Percentiles rank a stretch among this genome's conserved stretches.
phyloP scores from a whole-genome alignment of 1,140 invertebrate genomes.

The Octopus sinensis region DNA sequence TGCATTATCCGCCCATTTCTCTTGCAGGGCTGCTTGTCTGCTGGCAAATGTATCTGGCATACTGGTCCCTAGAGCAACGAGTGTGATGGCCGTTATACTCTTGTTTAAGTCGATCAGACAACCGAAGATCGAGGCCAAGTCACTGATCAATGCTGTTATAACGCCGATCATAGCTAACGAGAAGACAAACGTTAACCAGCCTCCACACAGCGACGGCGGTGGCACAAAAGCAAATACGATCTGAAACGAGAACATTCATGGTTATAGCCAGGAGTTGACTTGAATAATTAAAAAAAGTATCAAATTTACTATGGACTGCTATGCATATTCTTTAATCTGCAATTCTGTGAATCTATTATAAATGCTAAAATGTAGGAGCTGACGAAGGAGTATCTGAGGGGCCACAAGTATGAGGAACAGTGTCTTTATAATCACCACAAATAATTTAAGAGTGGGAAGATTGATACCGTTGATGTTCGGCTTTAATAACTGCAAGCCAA shows the following conservation, averaged over 20 bases:
- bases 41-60: constrained; percentile 68
- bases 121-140: constrained; percentile 67
- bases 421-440: not conserved
- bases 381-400: not conserved
- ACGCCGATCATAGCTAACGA: constrained; percentile 65
- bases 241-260: constrained; percentile 47
- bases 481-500: too few relatives aligned
- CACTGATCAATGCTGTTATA: constrained; percentile 67
- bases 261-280: not conserved
- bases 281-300: not conserved
- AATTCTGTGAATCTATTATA: not conserved
- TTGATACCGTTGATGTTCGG: too few relatives aligned
- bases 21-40: constrained; percentile 57
- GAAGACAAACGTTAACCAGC: constrained; percentile 66
- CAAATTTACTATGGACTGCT: not conserved
- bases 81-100: constrained; percentile 68
- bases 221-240: constrained; percentile 66
- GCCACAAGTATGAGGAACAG: not conserved
- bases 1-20: constrained; percentile 61
- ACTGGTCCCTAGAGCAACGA: constrained; percentile 72
- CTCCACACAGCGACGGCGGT: constrained; percentile 63
- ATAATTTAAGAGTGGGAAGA: too few relatives aligned
- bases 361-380: not conserved
- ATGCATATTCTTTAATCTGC: not conserved
- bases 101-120: constrained; percentile 65